Percentiles rank a stretch among this genome's conserved stretches.
These are phyloP conservation scores for Malacosoma neustria DNA, from an alignment of 2,888 invertebrate species.

Conservation along the genomic window DNA sequence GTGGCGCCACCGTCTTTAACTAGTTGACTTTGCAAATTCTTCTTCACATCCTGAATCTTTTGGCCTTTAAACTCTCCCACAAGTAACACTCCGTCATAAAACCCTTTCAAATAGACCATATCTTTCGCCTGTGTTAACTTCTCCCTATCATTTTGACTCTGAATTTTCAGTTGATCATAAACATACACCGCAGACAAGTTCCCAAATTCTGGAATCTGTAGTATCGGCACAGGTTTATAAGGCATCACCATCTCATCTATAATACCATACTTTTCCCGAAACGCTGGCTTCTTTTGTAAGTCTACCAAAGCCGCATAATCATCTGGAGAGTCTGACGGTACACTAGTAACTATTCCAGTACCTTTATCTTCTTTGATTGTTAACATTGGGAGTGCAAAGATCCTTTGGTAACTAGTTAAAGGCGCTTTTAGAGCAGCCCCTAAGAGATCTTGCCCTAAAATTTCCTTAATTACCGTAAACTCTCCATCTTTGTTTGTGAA, in stretches of 20 bases:
- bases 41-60: constrained; percentile 97
- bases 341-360: constrained; percentile 97
- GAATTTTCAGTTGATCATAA: constrained; percentile 94
- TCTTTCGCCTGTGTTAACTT: constrained; percentile 97
- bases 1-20: constrained; percentile 82
- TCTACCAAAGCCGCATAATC: constrained; percentile 97
- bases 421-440: constrained; percentile 91
- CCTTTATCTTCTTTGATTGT: constrained; percentile 99
- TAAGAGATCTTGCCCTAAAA: constrained; percentile 85
- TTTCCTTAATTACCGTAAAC: constrained; percentile 79
- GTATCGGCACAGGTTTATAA: constrained; percentile 85
- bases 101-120: constrained; percentile 95
- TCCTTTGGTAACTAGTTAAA: constrained; percentile 84
- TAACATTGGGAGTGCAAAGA: constrained; percentile 97
- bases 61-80: constrained; percentile 92
- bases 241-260: constrained; percentile 81
- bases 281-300: constrained; percentile 93
- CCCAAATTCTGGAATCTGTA: constrained; percentile 94
- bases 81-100: constrained; percentile 93
- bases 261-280: constrained; percentile 94
- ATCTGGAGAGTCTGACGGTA: constrained; percentile 99
- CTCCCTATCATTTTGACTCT: constrained; percentile 97
- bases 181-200: constrained; percentile 87
- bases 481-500: constrained; percentile 88
- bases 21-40: constrained; percentile 85